Evolutionary conservation across 2,888 invertebrate genomes (phyloP), one percentile per base, ranked within the genome.

Genomic region (Cecidostiba fungosa): DNA sequence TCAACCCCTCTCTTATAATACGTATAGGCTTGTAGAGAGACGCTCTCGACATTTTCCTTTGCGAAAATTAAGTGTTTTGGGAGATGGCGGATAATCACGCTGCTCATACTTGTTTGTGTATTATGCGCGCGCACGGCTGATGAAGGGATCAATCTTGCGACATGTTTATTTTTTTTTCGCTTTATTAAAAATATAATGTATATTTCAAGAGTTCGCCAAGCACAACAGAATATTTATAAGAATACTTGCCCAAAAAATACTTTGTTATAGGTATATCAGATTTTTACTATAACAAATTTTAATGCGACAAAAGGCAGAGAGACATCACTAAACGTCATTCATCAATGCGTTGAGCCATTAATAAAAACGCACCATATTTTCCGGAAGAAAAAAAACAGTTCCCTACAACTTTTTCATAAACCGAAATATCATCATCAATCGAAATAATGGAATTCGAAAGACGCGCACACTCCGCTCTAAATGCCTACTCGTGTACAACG

Each of bases 31-130:
- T 43, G 12, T 23, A 10, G 1, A n/a, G 12, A 36, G 3, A n/a
- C 32, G 47, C 26, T 14, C 74, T 26, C 74, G 32, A 74, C 26
- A 43, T 62, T 59, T 59, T 59, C 23, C 77, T 62, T 77, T 36
- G 23, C 77, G 77, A 77, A 77, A 77, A 77, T 77, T n/a, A 77
- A 59, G 59, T 59, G n/a, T 50, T 50, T 19, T 19, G 16, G 19
- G 50, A 69, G 32, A 69, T 43, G 39, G 39, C 10, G 2, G 19
- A 50, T 50, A 19, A 16, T n/a, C n/a, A 19, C 50, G 50, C 47
- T 47, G 47, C 14, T 47, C 14, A 14, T n/a, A n/a, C n/a, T n/a
- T 74, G 10, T 23, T 4, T 62, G 62, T n/a, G 23, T 62, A 8
- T 5, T 2, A n/a, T 19, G 23, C 62, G 26, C 8, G n/a, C n/a